Evolutionary conservation across 2,113 vertebrate genomes (phyloP).

Genomic region (Heteronetta atricapilla): DNA sequence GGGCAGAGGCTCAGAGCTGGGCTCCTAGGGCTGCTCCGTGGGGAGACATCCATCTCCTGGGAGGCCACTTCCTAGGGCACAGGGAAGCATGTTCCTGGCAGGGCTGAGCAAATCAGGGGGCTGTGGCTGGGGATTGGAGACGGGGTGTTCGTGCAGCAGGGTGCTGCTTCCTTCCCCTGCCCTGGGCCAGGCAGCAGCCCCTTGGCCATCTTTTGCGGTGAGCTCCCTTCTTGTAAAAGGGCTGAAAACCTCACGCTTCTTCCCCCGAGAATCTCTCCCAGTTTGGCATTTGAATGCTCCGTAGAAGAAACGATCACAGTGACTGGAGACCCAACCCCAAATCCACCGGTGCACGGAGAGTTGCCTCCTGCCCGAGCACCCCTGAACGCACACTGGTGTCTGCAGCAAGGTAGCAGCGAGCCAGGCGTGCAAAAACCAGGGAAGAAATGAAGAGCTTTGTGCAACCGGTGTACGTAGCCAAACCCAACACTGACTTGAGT

Average conservation of each 20-base stretch:
- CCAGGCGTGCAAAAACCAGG: neutral
- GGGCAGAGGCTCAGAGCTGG: neutral
- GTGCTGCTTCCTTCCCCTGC: neutral
- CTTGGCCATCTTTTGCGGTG: neutral
- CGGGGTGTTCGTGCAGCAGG: neutral
- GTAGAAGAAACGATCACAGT: neutral
- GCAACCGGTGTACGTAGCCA: slow-evolving; percentile 1
- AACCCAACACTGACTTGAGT: neutral
- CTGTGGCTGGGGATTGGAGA: neutral
- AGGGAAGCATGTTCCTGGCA: neutral
- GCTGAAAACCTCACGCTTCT: slow-evolving; percentile 4
- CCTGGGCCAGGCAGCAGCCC: neutral
- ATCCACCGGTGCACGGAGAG: neutral
- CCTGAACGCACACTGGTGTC: accelerated
- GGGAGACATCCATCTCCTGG: neutral
- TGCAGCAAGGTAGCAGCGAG: neutral
- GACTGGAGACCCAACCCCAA: neutral
- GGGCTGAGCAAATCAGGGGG: neutral
- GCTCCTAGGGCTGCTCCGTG: neutral
- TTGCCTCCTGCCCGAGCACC: neutral
- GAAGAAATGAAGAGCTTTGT: neutral
- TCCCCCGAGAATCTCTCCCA: slow-evolving; percentile 2
- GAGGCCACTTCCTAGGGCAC: neutral
- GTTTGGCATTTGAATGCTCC: neutral
- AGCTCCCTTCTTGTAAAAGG: neutral